Base-by-base conservation (phyloP, 1,140 invertebrate species). In the Bicyclus anynana region DNA sequence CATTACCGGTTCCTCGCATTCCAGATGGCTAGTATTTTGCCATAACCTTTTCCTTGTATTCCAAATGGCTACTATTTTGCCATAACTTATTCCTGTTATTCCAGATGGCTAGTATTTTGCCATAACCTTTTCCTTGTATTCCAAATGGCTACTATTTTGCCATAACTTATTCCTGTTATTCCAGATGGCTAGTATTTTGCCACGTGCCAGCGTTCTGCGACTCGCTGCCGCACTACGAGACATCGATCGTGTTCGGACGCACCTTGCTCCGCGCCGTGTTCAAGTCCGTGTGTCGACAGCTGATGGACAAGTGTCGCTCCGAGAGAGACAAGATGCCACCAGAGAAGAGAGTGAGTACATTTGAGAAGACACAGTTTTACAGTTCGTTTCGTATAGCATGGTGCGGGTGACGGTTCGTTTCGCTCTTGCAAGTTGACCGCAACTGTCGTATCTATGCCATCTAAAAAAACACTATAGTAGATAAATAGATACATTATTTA, bases 121-220 rank as follows among this genome's bases (percentile, higher is more conserved):
- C 95, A 98, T n/a, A n/a, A n/a, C n/a, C n/a, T n/a, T n/a, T n/a
- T n/a, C n/a, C n/a, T n/a, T n/a, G n/a, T n/a, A n/a, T n/a, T n/a
- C n/a, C n/a, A n/a, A n/a, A n/a, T n/a, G n/a, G n/a, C n/a, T n/a
- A n/a, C n/a, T n/a, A n/a, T n/a, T n/a, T n/a, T n/a, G n/a, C n/a
- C n/a, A n/a, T n/a, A n/a, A n/a, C n/a, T 16, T 5, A 3, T 40
- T 14, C 9, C 13, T 40, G 14, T 13, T 48, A 49, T 38, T 60
- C 3, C 67, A 95, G 97, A 66, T 99, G 97, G 97, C 87, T 99
- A 18, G 96, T 98, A 10, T 98, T 97, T 76, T 98, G 97, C 74
- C 95, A 98, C 85, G 95, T 98, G 3, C 97, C 97, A 10, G 95
- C 95, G 6, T 97, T 98, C 81, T 99, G 97, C 76, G 97, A 98